Conservation (phyloP, 2,113 vertebrate species). For the Pterocles orientalis region DNA sequence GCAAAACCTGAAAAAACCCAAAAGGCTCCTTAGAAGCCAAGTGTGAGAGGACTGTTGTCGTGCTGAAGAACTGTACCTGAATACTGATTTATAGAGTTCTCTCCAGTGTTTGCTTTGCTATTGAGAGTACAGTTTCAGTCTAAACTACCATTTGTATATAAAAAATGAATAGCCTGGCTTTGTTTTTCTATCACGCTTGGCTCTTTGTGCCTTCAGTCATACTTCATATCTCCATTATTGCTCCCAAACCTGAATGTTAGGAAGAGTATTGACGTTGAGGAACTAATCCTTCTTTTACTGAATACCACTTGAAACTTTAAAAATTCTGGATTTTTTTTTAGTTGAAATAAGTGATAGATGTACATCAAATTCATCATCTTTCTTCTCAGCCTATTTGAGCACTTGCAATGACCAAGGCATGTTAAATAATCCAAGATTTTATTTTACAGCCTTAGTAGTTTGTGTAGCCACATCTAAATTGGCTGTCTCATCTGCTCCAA, state of each 20-base stretch:
- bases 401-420: neutral
- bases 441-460: neutral
- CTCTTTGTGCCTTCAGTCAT: neutral
- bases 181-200: neutral
- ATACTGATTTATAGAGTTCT: neutral
- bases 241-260: neutral
- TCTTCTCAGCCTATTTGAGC: neutral
- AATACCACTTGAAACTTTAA: neutral
- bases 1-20: neutral
- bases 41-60: neutral
- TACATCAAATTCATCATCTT: neutral
- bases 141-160: neutral
- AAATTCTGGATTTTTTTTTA: neutral
- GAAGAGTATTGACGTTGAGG: neutral
- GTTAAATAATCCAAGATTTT: neutral
- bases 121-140: neutral
- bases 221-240: neutral
- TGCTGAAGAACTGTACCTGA: neutral
- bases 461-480: neutral
- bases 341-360: neutral
- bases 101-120: neutral
- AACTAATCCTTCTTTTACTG: neutral
- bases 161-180: neutral
- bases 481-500: neutral
- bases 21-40: neutral